Evolutionary conservation across 2,113 vertebrate species (phyloP).

Genomic region (Bubo blakistoni): DNA sequence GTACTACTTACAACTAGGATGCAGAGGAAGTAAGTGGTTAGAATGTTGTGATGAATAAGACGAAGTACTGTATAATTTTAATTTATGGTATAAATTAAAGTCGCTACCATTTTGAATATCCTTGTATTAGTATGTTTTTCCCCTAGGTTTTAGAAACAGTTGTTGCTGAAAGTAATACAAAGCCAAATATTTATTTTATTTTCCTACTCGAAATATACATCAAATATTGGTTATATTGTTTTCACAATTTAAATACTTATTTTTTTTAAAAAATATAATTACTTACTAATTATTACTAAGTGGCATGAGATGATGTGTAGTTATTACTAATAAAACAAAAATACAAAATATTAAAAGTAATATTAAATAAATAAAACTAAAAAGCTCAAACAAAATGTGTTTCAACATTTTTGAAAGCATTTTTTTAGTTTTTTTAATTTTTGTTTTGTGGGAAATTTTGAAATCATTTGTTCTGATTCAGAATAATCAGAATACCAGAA

Average conservation of each 20-base stretch:
- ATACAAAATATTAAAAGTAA: background rate
- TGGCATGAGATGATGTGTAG: background rate
- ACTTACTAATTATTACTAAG: background rate
- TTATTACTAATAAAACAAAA: background rate
- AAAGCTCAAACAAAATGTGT: background rate
- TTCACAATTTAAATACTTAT: background rate
- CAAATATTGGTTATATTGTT: background rate
- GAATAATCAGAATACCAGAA: conserved; percentile 31
- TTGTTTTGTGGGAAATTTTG: conserved; percentile 48
- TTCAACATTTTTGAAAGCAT: conserved; percentile 18
- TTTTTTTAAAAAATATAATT: background rate
- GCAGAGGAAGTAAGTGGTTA: background rate
- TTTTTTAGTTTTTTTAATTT: background rate
- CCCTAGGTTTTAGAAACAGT: background rate
- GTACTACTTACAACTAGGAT: background rate
- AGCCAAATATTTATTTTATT: background rate
- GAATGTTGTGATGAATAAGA: background rate
- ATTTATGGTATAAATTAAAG: background rate
- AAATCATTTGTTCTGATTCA: conserved; percentile 39
- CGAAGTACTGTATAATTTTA: background rate
- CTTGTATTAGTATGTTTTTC: background rate
- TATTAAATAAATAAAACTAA: background rate
- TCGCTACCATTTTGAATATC: background rate
- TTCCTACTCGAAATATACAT: background rate
- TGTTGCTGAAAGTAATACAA: background rate